Percentiles rank a stretch among this genome's conserved stretches.
Evolutionary conservation across 2,113 vertebrate species (phyloP).

Genomic region (Pedetes capensis): DNA sequence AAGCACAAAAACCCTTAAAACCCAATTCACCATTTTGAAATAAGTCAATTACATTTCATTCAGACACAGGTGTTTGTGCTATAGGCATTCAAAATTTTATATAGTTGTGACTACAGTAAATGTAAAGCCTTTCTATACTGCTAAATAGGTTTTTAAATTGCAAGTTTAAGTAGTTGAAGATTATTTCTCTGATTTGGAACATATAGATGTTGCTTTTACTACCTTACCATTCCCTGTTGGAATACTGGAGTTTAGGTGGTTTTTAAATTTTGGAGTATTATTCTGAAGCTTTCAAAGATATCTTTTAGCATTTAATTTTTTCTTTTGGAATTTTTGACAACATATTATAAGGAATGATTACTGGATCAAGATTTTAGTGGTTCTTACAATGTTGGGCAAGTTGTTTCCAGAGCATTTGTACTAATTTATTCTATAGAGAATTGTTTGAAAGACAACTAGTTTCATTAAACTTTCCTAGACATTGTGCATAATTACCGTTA

Average conservation of each 20-base stretch:
- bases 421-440: not conserved
- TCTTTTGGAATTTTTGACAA: not conserved
- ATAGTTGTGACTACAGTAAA: not conserved
- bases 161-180: not conserved
- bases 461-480: not conserved
- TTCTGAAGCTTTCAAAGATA: not conserved
- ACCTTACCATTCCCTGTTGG: not conserved
- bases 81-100: not conserved
- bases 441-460: not conserved
- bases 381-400: not conserved
- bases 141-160: not conserved
- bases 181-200: not conserved
- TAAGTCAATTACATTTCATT: not conserved
- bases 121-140: not conserved
- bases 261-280: not conserved
- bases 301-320: not conserved
- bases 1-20: not conserved
- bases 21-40: not conserved
- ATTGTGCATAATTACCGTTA: not conserved
- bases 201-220: not conserved
- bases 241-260: not conserved
- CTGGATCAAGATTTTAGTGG: not conserved
- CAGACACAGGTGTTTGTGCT: not conserved
- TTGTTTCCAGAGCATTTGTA: conserved; percentile 1
- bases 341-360: not conserved